Percentiles rank a stretch among this genome's conserved stretches.
Conservation (phyloP, 1,140 invertebrate genomes). For the Calephelis nemesis region DNA sequence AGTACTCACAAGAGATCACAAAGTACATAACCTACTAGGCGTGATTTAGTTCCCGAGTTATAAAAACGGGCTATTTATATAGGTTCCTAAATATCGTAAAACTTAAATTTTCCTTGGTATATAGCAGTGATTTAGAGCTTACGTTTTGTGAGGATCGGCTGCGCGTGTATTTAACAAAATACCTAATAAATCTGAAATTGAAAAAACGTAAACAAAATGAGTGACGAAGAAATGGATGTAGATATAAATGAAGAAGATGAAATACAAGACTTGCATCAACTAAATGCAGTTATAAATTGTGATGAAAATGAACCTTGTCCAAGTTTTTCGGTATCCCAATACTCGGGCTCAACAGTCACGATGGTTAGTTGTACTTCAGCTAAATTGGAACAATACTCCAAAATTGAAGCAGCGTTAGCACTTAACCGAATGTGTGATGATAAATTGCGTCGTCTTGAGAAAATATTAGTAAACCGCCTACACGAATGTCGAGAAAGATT, state of each 20-base stretch:
- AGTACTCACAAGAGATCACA: no score
- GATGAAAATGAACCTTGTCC: slow-evolving; percentile 39
- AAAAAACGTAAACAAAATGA: slow-evolving; percentile 28
- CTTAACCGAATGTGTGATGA: slow-evolving; percentile 57
- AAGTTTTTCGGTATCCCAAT: slow-evolving; percentile 28
- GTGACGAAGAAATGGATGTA: slow-evolving; percentile 39
- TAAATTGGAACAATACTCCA: slow-evolving; percentile 35
- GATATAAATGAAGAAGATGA: slow-evolving; percentile 51
- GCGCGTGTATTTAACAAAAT: no score
- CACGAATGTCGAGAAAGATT: slow-evolving; percentile 48
- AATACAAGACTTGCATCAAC: slow-evolving; percentile 44
- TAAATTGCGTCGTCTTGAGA: slow-evolving; percentile 53
- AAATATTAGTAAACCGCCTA: slow-evolving; percentile 41
- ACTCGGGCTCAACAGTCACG: slow-evolving; percentile 14
- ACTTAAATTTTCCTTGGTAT: no score
- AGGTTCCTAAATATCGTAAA: no score
- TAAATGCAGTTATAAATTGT: slow-evolving; percentile 42
- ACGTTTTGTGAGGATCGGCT: no score
- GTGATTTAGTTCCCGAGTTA: no score
- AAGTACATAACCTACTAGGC: no score
- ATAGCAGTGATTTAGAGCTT: no score
- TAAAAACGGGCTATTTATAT: no score
- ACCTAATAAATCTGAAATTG: no score
- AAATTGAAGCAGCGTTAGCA: slow-evolving; percentile 48
- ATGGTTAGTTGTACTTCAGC: slow-evolving; percentile 15